Evolutionary conservation across 2,797 vertebrate genomes (phyloP).

Genomic region (Acanthiza pusilla): DNA sequence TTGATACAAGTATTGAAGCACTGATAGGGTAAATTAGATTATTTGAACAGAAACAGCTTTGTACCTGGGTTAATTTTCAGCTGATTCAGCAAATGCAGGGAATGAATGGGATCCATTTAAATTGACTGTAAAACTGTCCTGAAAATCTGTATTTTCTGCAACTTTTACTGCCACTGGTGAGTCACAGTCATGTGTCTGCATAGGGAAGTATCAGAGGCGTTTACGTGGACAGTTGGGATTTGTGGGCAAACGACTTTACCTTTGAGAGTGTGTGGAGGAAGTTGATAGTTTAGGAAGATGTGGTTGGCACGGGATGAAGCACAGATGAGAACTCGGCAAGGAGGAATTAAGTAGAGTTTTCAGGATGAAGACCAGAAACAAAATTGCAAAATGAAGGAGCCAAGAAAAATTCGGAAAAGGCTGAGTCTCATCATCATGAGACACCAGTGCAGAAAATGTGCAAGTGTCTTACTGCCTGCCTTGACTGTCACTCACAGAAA

Average conservation of each 20-base stretch:
- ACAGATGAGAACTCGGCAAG: neutral
- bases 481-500: neutral
- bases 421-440: neutral
- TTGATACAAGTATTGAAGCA: neutral
- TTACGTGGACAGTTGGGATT: neutral
- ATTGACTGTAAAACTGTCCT: neutral
- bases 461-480: neutral
- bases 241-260: neutral
- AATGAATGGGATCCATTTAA: neutral
- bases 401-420: neutral
- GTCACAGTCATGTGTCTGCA: neutral
- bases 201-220: neutral
- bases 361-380: neutral
- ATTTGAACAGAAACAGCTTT: neutral
- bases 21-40: neutral
- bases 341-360: neutral
- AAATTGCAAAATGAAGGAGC: neutral
- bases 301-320: neutral
- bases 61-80: neutral
- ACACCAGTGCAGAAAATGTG: neutral
- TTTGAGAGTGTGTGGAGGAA: neutral
- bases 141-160: neutral
- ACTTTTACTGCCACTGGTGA: neutral
- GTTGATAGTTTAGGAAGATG: neutral
- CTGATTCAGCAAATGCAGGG: neutral